phyloP scores from a whole-genome alignment of 92 coral and sea anemone genomes.

The Palythoa grandis region DNA sequence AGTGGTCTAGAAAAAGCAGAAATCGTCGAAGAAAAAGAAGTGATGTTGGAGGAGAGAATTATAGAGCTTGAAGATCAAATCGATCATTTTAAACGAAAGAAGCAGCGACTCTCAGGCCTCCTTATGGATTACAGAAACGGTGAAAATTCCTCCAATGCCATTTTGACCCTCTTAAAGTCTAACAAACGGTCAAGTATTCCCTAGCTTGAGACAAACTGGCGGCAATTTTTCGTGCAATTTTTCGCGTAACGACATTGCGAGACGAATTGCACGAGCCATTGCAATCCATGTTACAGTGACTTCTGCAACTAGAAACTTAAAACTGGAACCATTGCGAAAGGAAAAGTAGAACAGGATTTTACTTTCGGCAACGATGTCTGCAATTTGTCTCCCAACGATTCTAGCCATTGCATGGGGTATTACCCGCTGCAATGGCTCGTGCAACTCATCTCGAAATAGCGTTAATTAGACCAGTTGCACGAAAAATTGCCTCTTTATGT shows the following conservation, averaged over 20 bases:
- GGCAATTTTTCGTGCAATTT: not conserved
- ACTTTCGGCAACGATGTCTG: too few relatives aligned
- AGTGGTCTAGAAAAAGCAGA: constrained; percentile 43
- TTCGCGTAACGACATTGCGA: not conserved
- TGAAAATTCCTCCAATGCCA: constrained; percentile 26
- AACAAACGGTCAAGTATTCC: constrained; percentile 1
- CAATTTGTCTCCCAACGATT: too few relatives aligned
- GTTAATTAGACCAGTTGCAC: too few relatives aligned
- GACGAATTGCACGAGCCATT: not conserved
- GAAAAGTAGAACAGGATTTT: too few relatives aligned
- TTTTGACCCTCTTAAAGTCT: constrained; percentile 19
- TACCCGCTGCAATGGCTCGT: too few relatives aligned
- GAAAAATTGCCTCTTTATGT: too few relatives aligned
- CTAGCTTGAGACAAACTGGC: not conserved
- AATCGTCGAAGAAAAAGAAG: constrained; percentile 47
- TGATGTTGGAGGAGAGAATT: constrained; percentile 48
- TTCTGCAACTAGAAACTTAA: too few relatives aligned
- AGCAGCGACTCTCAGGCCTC: constrained; percentile 33
- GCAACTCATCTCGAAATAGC: too few relatives aligned
- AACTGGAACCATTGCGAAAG: too few relatives aligned
- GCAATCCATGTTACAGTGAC: not conserved
- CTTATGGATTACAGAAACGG: constrained; percentile 38
- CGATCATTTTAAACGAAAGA: constrained; percentile 46
- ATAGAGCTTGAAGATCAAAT: constrained; percentile 65
- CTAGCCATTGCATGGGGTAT: too few relatives aligned